Base-by-base conservation (phyloP, 2,888 invertebrate species). In the Tetrapedia diversipes region DNA sequence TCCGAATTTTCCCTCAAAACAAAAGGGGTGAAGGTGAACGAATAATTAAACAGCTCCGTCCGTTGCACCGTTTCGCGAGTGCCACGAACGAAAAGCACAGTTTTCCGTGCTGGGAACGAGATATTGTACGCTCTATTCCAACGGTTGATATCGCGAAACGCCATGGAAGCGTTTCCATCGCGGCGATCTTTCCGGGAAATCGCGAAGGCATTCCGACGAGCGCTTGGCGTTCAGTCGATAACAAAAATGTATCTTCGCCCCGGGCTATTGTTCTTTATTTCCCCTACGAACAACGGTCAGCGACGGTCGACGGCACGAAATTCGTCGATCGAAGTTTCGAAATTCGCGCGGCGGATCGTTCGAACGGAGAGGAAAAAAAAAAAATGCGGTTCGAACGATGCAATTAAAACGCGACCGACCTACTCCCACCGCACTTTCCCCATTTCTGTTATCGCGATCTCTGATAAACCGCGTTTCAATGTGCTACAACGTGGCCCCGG, bases 181-280 rank as follows among this genome's bases (percentile, higher is more conserved):
- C n/a, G 4, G n/a, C 32, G 24, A 32, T 47, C 39, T 39, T 54
- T 32, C 22, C 1, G 2, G 10, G 16, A 22, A 53, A 41, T 67
- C 22, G 11, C 27, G 53, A 29, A 49, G 11, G 29, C 61, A 67
- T 59, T 39, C 37, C 10, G 24, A 37, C 29, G 19, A 37, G 39
- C 32, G 34, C n/a, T n/a, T n/a, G n/a, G n/a, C n/a, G n/a, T n/a
- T n/a, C n/a, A n/a, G n/a, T n/a, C 57, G 37, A 32, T 64, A 63
- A 72, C 53, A 45, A 65, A 73, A 65, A 65, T 53, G 14, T 34
- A 60, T 54, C 39, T 24, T 16, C 22, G 10, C 7, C n/a, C 29
- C 6, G 47, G 14, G 4, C 24, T 19, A 54, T 56, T 65, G 65
- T 72, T n/a, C 47, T 53, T 47, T 60, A 73, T 69, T 65, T 56